phyloP scores from a whole-genome alignment of 2,888 invertebrate genomes.

The Pheosia gnoma region DNA sequence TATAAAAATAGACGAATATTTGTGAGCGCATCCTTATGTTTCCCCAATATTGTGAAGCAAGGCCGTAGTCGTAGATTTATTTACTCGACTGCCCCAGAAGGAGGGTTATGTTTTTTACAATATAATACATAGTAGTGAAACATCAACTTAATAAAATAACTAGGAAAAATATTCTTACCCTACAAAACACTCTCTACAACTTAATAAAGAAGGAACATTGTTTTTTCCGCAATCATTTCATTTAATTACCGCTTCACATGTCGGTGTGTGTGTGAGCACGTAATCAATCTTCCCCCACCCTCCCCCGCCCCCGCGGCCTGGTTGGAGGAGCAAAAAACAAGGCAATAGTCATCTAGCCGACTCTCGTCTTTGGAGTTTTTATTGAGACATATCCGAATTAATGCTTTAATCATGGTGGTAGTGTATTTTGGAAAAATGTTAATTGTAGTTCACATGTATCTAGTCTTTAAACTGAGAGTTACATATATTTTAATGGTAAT shows the following conservation, averaged over 20 bases:
- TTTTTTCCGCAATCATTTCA: slow-evolving; percentile 58
- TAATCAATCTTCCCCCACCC: slow-evolving; percentile 58
- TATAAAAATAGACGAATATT: too few relatives aligned
- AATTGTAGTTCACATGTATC: too few relatives aligned
- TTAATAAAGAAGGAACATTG: slow-evolving; percentile 16
- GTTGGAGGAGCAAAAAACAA: slow-evolving; percentile 40
- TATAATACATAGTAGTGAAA: too few relatives aligned
- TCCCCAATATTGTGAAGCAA: too few relatives aligned
- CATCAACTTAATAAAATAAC: neutral
- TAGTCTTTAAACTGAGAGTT: too few relatives aligned
- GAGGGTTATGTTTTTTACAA: too few relatives aligned
- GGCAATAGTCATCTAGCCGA: slow-evolving; percentile 39
- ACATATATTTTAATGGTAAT: too few relatives aligned
- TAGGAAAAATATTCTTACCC: neutral
- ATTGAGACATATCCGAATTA: slow-evolving; percentile 29
- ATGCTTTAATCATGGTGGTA: slow-evolving; percentile 12
- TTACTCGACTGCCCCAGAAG: too few relatives aligned
- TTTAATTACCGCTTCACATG: slow-evolving; percentile 67
- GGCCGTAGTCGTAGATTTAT: too few relatives aligned
- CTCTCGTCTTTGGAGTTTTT: slow-evolving; percentile 29
- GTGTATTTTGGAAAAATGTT: neutral
- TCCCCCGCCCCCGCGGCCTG: slow-evolving; percentile 11
- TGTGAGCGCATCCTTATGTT: too few relatives aligned
- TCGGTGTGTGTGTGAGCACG: slow-evolving; percentile 59
- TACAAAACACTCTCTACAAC: slow-evolving; percentile 2